Evolutionary conservation across 2,113 vertebrate genomes (phyloP).

Genomic region (Poeciliopsis turrubarensis): DNA sequence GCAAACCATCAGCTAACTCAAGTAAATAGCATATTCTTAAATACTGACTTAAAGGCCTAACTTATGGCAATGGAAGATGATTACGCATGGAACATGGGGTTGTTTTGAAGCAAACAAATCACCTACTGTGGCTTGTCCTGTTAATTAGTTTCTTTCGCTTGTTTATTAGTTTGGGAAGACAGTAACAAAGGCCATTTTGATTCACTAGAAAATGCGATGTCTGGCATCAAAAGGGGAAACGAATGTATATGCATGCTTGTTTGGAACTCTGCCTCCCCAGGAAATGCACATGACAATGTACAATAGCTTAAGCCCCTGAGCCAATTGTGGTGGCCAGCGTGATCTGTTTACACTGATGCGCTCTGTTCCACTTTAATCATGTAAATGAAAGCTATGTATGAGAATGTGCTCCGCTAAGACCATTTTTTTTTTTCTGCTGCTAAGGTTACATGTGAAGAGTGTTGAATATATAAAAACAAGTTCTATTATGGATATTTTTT

Average conservation of each 20-base stretch:
- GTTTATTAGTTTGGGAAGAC: not conserved
- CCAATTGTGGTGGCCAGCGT: slow-evolving; percentile 3
- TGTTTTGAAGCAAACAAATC: not conserved
- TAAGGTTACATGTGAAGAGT: not conserved
- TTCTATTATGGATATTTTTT: not conserved
- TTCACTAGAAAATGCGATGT: not conserved
- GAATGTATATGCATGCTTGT: slow-evolving; percentile 17
- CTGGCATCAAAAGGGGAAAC: not conserved
- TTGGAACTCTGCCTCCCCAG: slow-evolving; percentile 1
- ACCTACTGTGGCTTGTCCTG: not conserved
- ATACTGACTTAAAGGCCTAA: not conserved
- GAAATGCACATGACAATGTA: slow-evolving; percentile 40
- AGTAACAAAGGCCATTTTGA: not conserved
- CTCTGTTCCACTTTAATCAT: not conserved
- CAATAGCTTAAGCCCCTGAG: slow-evolving; percentile 16
- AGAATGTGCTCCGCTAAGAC: slow-evolving; percentile 1
- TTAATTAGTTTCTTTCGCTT: not conserved
- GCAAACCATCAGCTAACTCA: not conserved
- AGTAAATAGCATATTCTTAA: not conserved
- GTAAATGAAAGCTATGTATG: not conserved
- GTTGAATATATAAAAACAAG: slow-evolving; percentile 7
- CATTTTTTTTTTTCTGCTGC: not conserved
- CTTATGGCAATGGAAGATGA: not conserved
- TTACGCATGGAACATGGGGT: not conserved
- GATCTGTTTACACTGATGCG: slow-evolving; percentile 21